Evolutionary conservation across 1,140 invertebrate genomes (phyloP).

Genomic region (Nebria ingens): DNA sequence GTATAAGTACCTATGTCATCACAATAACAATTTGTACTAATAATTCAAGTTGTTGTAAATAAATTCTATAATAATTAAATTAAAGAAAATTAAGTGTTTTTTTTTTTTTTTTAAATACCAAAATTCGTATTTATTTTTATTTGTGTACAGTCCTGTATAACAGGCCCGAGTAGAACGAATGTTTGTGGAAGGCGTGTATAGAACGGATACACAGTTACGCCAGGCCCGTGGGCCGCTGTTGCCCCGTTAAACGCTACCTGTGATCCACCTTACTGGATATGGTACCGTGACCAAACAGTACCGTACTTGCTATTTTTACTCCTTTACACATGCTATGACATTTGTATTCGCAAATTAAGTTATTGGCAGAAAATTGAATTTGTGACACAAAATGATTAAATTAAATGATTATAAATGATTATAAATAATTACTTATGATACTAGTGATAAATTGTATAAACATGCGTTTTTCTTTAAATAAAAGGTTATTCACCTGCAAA

Average conservation of each 20-base stretch:
- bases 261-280: not conserved
- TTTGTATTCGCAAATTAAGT: not conserved
- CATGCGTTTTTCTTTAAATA: not conserved
- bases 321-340: not conserved
- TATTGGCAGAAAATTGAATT: too few species aligned
- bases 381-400: too few species aligned
- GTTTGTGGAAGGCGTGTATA: not conserved
- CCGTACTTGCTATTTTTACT: not conserved
- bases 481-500: too few species aligned
- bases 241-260: not conserved
- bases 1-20: too few species aligned
- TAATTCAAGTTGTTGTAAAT: too few species aligned
- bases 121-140: not conserved
- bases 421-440: not conserved
- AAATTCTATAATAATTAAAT: too few species aligned
- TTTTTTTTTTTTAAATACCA: too few species aligned
- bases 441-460: not conserved
- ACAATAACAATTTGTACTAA: too few species aligned
- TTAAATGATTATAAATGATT: not conserved
- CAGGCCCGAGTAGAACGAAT: not conserved
- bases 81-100: too few species aligned
- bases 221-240: not conserved
- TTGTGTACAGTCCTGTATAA: not conserved
- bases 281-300: not conserved
- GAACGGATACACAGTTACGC: not conserved